phyloP scores from a whole-genome alignment of 2,888 invertebrate genomes.

The Tenthredo scrophulariae region DNA sequence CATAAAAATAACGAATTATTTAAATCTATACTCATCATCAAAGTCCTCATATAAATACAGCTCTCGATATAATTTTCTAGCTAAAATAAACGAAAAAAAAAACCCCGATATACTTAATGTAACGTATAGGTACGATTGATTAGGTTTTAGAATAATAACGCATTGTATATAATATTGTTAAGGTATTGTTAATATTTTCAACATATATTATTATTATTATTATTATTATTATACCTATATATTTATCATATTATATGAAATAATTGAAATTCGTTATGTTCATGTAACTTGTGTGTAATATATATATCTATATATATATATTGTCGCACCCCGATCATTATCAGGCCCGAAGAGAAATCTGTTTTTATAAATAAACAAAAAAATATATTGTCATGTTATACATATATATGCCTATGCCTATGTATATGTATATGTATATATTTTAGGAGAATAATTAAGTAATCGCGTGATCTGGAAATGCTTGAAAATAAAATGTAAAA shows the following conservation, averaged over 20 bases:
- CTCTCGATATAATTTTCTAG: constrained; percentile 4
- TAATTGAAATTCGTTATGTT: constrained; percentile 6
- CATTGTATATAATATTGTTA: neutral
- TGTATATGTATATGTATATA: constrained; percentile 15
- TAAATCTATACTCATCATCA: neutral
- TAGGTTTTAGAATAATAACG: constrained; percentile 14
- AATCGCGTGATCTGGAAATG: neutral
- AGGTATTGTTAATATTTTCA: neutral
- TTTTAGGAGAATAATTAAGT: constrained; percentile 9
- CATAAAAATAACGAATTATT: neutral
- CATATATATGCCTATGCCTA: neutral
- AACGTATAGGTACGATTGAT: neutral
- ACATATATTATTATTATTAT: constrained; percentile 13
- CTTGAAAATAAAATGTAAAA: constrained; percentile 3
- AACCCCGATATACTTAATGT: neutral
- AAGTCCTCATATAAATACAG: neutral
- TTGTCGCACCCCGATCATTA: neutral
- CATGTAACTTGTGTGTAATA: neutral
- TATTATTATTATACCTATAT: neutral
- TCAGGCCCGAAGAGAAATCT: constrained; percentile 2
- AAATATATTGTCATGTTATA: neutral
- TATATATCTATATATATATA: neutral
- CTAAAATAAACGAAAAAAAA: neutral
- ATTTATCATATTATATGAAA: constrained; percentile 12
- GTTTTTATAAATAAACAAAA: neutral